These are phyloP conservation scores for Lithobius niger DNA, from an alignment of 1,140 invertebrate species.

Conservation along the genomic window DNA sequence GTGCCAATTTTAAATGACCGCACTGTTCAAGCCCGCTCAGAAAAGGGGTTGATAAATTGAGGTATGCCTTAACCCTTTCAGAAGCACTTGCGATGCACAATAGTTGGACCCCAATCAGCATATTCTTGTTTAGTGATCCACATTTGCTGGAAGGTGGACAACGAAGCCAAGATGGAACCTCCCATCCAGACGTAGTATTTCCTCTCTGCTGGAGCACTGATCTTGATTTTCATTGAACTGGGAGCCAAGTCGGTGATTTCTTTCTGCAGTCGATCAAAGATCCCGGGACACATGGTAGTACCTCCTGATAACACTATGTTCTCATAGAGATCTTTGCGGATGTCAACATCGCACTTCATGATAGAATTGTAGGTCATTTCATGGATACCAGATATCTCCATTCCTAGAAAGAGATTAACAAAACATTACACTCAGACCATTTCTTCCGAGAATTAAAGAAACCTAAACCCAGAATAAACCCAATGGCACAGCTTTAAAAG, in stretches of 20 bases:
- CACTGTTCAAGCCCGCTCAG: too few species aligned
- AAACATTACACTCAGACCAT: neutral
- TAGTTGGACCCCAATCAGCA: slow-evolving; percentile 70
- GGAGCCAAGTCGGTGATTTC: slow-evolving; percentile 62
- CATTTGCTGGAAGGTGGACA: slow-evolving; percentile 40
- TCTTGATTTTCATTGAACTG: slow-evolving; percentile 63
- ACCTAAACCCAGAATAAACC: too few species aligned
- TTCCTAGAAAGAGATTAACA: slow-evolving; percentile 35
- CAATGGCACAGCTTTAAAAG: too few species aligned
- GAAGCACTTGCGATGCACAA: slow-evolving; percentile 68
- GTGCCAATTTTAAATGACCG: too few species aligned
- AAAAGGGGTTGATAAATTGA: neutral
- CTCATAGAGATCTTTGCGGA: slow-evolving; percentile 72
- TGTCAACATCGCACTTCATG: slow-evolving; percentile 92
- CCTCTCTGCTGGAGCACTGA: slow-evolving; percentile 65
- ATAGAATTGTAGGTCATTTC: slow-evolving; percentile 94
- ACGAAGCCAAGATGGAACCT: slow-evolving; percentile 36
- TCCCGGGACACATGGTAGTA: slow-evolving; percentile 93
- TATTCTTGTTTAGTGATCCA: slow-evolving; percentile 50
- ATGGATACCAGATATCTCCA: slow-evolving; percentile 89
- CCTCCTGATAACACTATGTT: slow-evolving; percentile 62
- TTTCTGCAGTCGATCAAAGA: slow-evolving; percentile 60
- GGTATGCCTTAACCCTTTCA: slow-evolving; percentile 38
- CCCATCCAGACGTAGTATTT: slow-evolving; percentile 59
- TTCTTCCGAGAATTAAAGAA: neutral